A percentile compares a stretch with the other conserved stretches of the same genome.
These are phyloP conservation scores for Characodon lateralis DNA, from an alignment of 2,797 vertebrate genomes.

Conservation along the genomic window DNA sequence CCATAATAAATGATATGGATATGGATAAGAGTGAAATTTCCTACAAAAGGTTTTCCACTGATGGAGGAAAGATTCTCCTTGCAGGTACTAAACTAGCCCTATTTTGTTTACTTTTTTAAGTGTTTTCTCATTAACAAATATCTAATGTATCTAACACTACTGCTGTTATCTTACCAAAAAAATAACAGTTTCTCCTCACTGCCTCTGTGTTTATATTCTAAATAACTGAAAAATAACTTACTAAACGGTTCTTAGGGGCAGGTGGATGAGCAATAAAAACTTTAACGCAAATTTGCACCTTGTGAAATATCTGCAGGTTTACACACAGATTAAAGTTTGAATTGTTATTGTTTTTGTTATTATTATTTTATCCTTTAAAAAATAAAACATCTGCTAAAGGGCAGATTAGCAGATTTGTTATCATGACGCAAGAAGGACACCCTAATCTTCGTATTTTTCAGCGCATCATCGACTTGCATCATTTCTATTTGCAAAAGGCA, in stretches of 20 bases:
- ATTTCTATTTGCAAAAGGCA: not conserved
- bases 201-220: not conserved
- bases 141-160: not conserved
- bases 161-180: not conserved
- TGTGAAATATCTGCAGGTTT: not conserved
- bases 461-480: not conserved
- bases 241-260: not conserved
- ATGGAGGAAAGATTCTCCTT: slow-evolving; percentile 20
- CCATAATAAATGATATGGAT: slow-evolving; percentile 41
- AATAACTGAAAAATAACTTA: not conserved
- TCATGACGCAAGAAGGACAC: not conserved
- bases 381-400: not conserved
- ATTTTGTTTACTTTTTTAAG: not conserved
- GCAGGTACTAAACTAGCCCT: slow-evolving; percentile 52
- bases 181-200: not conserved
- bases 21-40: slow-evolving; percentile 36
- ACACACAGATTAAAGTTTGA: not conserved
- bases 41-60: slow-evolving; percentile 31
- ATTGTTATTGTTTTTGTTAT: not conserved
- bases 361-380: no score
- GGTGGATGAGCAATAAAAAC: not conserved
- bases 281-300: not conserved
- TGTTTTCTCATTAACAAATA: not conserved
- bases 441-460: not conserved
- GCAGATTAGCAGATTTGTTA: not conserved